Evolutionary conservation across 2,888 invertebrate genomes (phyloP), one percentile per base, ranked within the genome.

Genomic region (Campoplex capitator): DNA sequence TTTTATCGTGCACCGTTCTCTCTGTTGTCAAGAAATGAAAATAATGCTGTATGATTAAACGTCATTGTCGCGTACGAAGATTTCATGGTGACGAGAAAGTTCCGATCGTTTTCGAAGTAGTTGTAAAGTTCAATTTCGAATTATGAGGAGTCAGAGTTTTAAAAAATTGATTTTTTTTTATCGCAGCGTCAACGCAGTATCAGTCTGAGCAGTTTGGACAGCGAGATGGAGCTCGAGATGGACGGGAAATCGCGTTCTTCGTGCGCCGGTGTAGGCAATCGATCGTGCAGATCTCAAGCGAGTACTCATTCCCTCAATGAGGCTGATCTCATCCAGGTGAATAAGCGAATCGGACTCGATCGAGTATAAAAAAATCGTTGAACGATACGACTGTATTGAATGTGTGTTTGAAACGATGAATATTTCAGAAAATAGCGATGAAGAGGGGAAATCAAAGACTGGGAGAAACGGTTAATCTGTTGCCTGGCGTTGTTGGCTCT

Each of bases 271-370:
- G 92, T 92, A 68, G 91, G 92, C 54, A 92, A 91, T 89, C 92
- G 93, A 70, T 90, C 92, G 65, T 93, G 93, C 87, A 92, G 94
- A 84, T 93, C 94, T 11, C 94, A 94, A 88, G 92, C 96, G 84
- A 96, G 96, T 68, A 98, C 98, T 3, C 98, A 98, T 94, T 98
- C 98, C 0, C 95, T 98, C 87, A 98, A 98, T 92, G 98, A 98
- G 93, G 98, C 97, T 89, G 98, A 98, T 95, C 95, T 98, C 88
- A 90, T 93, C 89, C 97, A 97, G 95, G 97, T 97, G 93, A 95
- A 91, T 38, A 54, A 51, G n/a, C 68, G 56, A 70, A 62, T 42
- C 11, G 18, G 8, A 42, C n/a, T 45, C 18, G 8, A 28, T 74
- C 65, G 65, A 38, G 23, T 23, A 51, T 45, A 62, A 70, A 28